Base-by-base conservation (phyloP, 1,140 invertebrate species). In the Homalodisca vitripennis region DNA sequence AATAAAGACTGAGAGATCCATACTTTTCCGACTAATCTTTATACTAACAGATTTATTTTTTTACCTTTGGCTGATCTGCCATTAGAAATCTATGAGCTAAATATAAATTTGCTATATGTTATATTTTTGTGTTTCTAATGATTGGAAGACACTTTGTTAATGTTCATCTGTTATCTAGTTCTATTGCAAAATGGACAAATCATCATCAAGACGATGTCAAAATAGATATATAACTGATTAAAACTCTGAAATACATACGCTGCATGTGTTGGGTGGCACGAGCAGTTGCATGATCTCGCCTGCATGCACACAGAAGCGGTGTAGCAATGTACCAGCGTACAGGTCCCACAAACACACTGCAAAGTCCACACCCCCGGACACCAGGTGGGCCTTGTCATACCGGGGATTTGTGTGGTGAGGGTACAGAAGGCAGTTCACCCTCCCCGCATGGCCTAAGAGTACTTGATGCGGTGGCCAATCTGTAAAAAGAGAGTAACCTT, bases 341-440 rank as follows among this genome's bases (percentile, higher is more conserved):
- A 99, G 84, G 80, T 99, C 97, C 98, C 98, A 99, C 0, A 99
- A 82, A 75, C 94, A 97, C 2, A 99, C 95, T 0, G 96, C 95
- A 80, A 99, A 99, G 79, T 99, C 98, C 17, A 97, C 92, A 1
- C 96, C 96, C 22, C 98, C 98, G 0, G 96, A 98, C 0, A 99
- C 87, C 14, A 99, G 81, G 80, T 95, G 90, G 2, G 90, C 84
- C 69, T 93, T 89, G 77, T 99, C 96, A 70, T 99, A 99, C 69
- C 97, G 88, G n/a, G 87, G 82, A 77, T 97, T 90, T 17, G 95
- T 88, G 77, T 96, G 91, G 75, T 98, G 91, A 13, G 98, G 98
- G 79, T 99, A 99, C 0, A 99, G 80, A 1, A 99, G 82, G 78
- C 95, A 98, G 76, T 97, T 99, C 0, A 99, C 96, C 57, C 93